Evolutionary conservation across 2,888 invertebrate genomes (phyloP), one percentile per base, ranked within the genome.

Genomic region (Cremastinae sp.): DNA sequence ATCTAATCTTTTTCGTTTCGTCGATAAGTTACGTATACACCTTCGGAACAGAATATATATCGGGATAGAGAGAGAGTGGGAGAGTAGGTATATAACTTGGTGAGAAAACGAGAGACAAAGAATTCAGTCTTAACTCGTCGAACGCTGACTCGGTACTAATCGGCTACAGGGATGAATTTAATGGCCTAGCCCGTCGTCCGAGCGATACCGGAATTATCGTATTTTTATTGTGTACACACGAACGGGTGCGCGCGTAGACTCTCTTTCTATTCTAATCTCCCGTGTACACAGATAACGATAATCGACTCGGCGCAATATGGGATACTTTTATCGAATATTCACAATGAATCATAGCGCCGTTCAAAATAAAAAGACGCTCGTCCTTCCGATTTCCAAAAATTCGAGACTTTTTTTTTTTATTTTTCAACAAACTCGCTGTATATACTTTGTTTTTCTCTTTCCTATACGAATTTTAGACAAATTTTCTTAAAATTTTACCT

Each of bases 141-240:
- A 53, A 49, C 28, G 59, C 51, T 59, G 51, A 10, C 18, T 34
- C 51, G 18, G 65, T 64, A 73, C 65, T 61, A 61, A 73, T 66
- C 59, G 38, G 59, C 43, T n/a, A n/a, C 28, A 2, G 28, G 28
- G 5, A 28, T 5, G 28, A 28, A 28, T 28, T 3, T 28, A 28
- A 28, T 28, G 28, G 28, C 28, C 5, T 28, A 28, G 28, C 28
- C 5, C 28, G 28, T 28, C 28, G 28, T 28, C 28, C 5, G 5
- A 28, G 2, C 28, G 28, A 28, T 28, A 28, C 28, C 28, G 5
- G 28, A 28, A 28, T 28, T 28, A 28, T 28, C 28, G 28, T 28
- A 28, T 28, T 28, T 28, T 28, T 28, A 28, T 28, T 28, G 28
- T 28, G 28, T 5, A 28, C 28, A 28, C 28, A 28, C 28, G 28